Conservation (phyloP, 2,113 vertebrate species). For the Rynchops niger region DNA sequence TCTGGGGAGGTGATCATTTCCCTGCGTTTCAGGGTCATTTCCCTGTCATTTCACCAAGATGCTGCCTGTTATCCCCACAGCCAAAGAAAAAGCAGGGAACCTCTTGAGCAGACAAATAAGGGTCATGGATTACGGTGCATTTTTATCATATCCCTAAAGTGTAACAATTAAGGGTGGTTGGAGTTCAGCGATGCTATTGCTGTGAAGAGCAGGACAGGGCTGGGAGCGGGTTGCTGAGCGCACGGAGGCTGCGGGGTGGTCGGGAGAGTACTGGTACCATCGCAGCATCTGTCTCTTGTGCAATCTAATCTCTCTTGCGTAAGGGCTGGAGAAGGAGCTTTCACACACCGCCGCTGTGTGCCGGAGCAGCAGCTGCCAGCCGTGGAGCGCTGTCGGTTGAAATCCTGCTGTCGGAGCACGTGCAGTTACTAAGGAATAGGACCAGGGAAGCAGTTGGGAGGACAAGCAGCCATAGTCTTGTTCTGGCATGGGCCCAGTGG, state of each 20-base stretch:
- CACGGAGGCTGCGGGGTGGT: background rate
- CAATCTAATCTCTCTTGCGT: background rate
- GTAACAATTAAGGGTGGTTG: background rate
- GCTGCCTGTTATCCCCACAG: background rate
- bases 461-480: conserved; percentile 43
- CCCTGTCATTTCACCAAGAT: background rate
- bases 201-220: background rate
- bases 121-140: background rate
- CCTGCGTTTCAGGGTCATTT: background rate
- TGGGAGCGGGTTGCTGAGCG: background rate
- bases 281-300: background rate
- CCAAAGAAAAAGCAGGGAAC: background rate
- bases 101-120: background rate
- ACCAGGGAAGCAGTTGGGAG: background rate
- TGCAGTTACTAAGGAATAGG: conserved; percentile 55
- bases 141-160: background rate
- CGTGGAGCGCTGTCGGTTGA: background rate
- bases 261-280: background rate
- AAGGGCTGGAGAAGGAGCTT: conserved; percentile 12
- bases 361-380: conserved; percentile 41
- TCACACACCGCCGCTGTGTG: background rate
- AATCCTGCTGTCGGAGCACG: conserved; percentile 15
- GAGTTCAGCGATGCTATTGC: background rate
- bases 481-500: conserved; percentile 24
- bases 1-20: background rate